A percentile compares a stretch with the other conserved stretches of the same genome.
Conservation (phyloP, 2,113 vertebrate species). For the Tautogolabrus adspersus region DNA sequence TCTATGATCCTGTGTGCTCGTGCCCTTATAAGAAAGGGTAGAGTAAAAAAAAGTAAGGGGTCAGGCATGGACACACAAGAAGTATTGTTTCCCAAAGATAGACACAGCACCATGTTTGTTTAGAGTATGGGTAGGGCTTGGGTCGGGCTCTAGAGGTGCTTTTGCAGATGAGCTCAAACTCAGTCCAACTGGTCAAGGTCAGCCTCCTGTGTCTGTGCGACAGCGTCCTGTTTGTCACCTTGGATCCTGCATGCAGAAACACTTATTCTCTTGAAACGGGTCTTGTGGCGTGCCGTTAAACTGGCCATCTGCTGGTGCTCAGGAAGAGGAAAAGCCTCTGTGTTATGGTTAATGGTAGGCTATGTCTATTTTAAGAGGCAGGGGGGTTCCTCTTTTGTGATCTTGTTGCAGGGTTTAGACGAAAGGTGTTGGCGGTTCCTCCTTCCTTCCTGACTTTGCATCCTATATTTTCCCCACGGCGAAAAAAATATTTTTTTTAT, state of each 20-base stretch:
- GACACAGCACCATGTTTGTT: constrained; percentile 11
- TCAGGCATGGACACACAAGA: constrained; percentile 15
- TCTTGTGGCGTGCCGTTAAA: constrained; percentile 59
- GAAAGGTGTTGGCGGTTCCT: constrained; percentile 50
- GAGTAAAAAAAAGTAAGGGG: not conserved
- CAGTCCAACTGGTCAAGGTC: constrained; percentile 44
- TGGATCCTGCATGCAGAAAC: constrained; percentile 16
- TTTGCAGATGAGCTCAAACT: constrained; percentile 50
- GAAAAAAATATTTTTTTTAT: constrained; percentile 6
- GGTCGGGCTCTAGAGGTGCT: constrained; percentile 17
- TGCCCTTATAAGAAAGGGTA: constrained; percentile 22
- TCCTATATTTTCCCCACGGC: constrained; percentile 28
- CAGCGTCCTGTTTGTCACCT: constrained; percentile 78
- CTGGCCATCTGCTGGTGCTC: constrained; percentile 68
- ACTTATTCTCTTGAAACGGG: constrained; percentile 41
- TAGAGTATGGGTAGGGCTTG: not conserved
- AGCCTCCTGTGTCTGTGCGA: constrained; percentile 57
- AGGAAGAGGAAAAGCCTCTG: constrained; percentile 78
- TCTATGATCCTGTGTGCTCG: constrained; percentile 16
- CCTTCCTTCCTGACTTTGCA: constrained; percentile 51
- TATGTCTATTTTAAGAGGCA: constrained; percentile 69
- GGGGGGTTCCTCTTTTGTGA: constrained; percentile 63
- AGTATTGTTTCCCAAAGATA: constrained; percentile 14
- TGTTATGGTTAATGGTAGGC: constrained; percentile 59
- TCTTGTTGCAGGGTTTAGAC: constrained; percentile 32